Percentiles rank a stretch among this genome's conserved stretches.
Conservation (phyloP, 1,140 invertebrate species). For the Drosophila melanogaster region Release_6_plus_ISO1_MT NT_037436.4:5629001-5629500, state of each 20-base stretch:
- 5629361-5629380: constrained; percentile 21
- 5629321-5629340: constrained; percentile 46
- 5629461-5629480: constrained; percentile 16
- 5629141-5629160: constrained; percentile 52
- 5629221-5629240: constrained; percentile 61
- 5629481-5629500: constrained; percentile 16
- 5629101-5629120: constrained; percentile 66
- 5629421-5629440: constrained; percentile 17
- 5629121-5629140: constrained; percentile 75
- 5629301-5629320: constrained; percentile 71
- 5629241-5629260: constrained; percentile 55
- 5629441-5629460: not conserved
- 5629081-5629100: constrained; percentile 82
- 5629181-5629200: constrained; percentile 59
- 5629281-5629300: constrained; percentile 80
- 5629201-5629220: constrained; percentile 30
- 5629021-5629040: constrained; percentile 61
- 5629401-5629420: constrained; percentile 9
- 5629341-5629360: constrained; percentile 21
- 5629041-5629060: constrained; percentile 47
- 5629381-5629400: constrained; percentile 24
- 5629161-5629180: constrained; percentile 44
- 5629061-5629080: constrained; percentile 55
- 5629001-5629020: constrained; percentile 58
- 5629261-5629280: constrained; percentile 68